Evolutionary conservation across 2,888 invertebrate species (phyloP).

Genomic region (Augochlorella aurata): DNA sequence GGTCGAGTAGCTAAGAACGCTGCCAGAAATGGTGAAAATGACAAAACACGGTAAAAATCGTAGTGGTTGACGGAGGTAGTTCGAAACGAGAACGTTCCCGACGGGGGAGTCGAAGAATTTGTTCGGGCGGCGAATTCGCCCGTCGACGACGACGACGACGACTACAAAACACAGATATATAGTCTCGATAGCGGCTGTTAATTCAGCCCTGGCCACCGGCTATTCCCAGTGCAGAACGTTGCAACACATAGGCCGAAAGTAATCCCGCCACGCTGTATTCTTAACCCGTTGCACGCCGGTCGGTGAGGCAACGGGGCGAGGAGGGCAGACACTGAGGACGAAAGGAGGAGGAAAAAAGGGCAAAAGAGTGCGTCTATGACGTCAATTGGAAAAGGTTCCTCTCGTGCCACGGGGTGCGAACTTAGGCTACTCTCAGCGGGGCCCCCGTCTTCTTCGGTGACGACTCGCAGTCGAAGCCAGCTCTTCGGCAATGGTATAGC

Average conservation of each 20-base stretch:
- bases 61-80: background rate
- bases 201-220: slow-evolving; percentile 71
- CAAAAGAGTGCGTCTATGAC: slow-evolving; percentile 77
- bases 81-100: slow-evolving; percentile 10
- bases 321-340: slow-evolving; percentile 31
- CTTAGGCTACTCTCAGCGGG: slow-evolving; percentile 43
- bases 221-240: slow-evolving; percentile 77
- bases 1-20: background rate
- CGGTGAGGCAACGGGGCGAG: slow-evolving; percentile 33
- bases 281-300: slow-evolving; percentile 66
- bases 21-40: background rate
- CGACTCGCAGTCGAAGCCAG: slow-evolving; percentile 39
- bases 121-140: slow-evolving; percentile 16
- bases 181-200: slow-evolving; percentile 63
- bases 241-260: slow-evolving; percentile 72
- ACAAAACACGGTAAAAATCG: background rate
- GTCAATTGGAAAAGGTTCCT: slow-evolving; percentile 81
- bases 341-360: slow-evolving; percentile 64
- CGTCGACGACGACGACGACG: background rate
- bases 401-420: slow-evolving; percentile 69
- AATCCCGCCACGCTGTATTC: slow-evolving; percentile 76
- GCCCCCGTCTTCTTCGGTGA: slow-evolving; percentile 45
- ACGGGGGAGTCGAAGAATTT: slow-evolving; percentile 18
- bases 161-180: slow-evolving; percentile 49
- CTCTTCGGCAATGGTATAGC: slow-evolving; percentile 42